Evolutionary conservation across 2,113 vertebrate genomes (phyloP).

Genomic region (cat (Felis catus)): DNA sequence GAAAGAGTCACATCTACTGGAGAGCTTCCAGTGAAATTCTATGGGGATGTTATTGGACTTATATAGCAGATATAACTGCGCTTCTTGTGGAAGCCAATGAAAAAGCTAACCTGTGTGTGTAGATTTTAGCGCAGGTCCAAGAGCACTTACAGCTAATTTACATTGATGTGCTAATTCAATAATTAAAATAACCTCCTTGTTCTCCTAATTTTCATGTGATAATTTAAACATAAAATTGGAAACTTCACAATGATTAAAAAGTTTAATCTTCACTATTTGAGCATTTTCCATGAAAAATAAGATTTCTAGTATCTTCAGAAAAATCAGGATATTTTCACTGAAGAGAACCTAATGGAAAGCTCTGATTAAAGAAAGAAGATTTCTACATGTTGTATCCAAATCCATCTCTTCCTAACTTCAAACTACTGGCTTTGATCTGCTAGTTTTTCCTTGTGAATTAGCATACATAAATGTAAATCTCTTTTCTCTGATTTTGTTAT

Average conservation of each 20-base stretch:
- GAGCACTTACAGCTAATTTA: neutral
- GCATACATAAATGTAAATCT: neutral
- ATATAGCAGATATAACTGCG: neutral
- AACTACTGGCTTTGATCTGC: neutral
- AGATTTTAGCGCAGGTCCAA: neutral
- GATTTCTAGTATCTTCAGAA: neutral
- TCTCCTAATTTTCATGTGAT: neutral
- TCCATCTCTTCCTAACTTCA: neutral
- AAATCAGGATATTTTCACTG: neutral
- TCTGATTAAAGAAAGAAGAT: neutral
- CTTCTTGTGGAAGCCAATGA: neutral
- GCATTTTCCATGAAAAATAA: neutral
- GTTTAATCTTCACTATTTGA: neutral
- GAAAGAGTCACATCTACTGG: neutral
- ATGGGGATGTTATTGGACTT: neutral
- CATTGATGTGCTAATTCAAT: neutral
- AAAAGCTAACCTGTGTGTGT: neutral
- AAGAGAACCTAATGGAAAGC: neutral
- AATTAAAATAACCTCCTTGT: neutral
- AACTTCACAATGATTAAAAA: neutral
- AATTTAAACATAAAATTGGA: conserved; percentile 18
- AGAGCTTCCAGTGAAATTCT: neutral
- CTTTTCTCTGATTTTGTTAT: neutral
- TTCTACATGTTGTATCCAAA: neutral
- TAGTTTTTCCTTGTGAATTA: neutral